Percentiles rank a stretch among this genome's conserved stretches.
phyloP scores from a whole-genome alignment of 2,113 vertebrate genomes.

The Thomomys bottae region DNA sequence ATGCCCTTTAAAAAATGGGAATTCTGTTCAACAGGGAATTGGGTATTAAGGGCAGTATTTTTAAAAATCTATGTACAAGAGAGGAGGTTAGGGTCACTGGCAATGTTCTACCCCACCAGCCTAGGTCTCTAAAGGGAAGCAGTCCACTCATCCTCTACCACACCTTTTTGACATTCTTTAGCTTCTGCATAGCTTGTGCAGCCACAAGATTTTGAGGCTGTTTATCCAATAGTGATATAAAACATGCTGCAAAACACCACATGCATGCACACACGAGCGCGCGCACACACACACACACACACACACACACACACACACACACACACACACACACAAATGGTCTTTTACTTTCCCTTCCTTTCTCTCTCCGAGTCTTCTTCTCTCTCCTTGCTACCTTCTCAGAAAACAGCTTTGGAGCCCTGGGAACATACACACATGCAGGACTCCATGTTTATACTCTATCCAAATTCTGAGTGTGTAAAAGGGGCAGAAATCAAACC shows the following conservation, averaged over 20 bases:
- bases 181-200: neutral
- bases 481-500: slow-evolving; percentile 64
- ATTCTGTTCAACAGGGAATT: slow-evolving; percentile 56
- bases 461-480: slow-evolving; percentile 69
- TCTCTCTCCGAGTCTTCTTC: neutral
- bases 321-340: too few relatives aligned
- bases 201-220: neutral
- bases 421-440: neutral
- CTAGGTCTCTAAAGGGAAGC: slow-evolving; percentile 29
- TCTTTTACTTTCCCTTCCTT: neutral
- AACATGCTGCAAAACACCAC: slow-evolving; percentile 21
- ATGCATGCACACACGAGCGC: too few relatives aligned
- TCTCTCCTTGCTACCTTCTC: neutral
- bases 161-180: neutral
- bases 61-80: slow-evolving; percentile 71
- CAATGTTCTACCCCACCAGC: slow-evolving; percentile 46
- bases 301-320: too few relatives aligned
- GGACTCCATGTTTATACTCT: neutral
- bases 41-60: slow-evolving; percentile 59
- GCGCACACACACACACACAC: too few relatives aligned
- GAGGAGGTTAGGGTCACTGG: slow-evolving; percentile 24
- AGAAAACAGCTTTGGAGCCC: neutral
- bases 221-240: slow-evolving; percentile 10
- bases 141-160: neutral
- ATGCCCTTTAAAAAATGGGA: slow-evolving; percentile 66